Evolutionary conservation across 2,113 vertebrate genomes (phyloP).

Genomic region (Rhinogobius similis): DNA sequence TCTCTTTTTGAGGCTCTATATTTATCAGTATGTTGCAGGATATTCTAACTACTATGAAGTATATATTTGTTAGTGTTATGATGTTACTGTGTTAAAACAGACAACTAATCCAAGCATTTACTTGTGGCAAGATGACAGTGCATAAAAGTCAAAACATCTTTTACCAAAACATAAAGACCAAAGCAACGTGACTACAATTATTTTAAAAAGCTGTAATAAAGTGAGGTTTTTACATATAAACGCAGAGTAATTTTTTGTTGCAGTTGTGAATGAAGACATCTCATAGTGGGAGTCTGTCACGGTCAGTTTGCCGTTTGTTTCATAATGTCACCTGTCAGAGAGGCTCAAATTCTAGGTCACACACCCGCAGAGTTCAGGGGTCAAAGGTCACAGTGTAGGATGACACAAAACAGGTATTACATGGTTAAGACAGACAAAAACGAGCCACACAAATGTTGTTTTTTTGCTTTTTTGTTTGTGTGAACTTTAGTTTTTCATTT

Average conservation of each 20-base stretch:
- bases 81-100: too few species aligned
- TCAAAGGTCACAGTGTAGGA: neutral
- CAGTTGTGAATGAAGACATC: neutral
- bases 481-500: too few species aligned
- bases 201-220: too few species aligned
- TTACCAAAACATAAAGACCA: neutral
- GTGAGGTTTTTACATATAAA: too few species aligned
- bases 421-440: neutral
- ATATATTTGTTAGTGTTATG: too few species aligned
- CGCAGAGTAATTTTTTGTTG: neutral
- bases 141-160: neutral
- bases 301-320: neutral
- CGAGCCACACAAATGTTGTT: neutral
- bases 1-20: too few species aligned
- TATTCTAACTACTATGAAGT: too few species aligned
- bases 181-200: neutral
- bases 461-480: too few species aligned
- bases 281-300: neutral
- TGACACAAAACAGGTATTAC: neutral
- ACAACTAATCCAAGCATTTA: too few species aligned
- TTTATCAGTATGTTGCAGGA: too few species aligned
- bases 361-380: constrained; percentile 28
- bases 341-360: constrained; percentile 27
- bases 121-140: too few species aligned
- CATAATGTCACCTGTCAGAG: neutral